These are phyloP conservation scores for Orgyia antiqua DNA, from an alignment of 2,888 invertebrate genomes.

Conservation along the genomic window DNA sequence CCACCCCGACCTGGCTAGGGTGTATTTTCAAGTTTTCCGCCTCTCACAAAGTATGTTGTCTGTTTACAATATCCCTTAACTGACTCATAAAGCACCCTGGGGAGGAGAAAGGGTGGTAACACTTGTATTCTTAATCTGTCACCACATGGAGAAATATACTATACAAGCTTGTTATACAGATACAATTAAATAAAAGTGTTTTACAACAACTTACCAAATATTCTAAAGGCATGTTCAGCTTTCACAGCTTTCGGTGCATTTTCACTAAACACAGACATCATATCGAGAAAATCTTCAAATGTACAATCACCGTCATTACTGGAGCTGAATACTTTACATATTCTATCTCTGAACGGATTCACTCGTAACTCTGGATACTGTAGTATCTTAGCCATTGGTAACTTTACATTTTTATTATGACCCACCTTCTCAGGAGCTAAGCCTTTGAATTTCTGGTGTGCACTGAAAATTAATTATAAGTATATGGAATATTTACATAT, in stretches of 20 bases:
- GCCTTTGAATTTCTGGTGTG: conserved; percentile 93
- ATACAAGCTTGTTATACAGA: too few relatives aligned
- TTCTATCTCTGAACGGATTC: conserved; percentile 94
- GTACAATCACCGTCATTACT: conserved; percentile 94
- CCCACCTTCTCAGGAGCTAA: conserved; percentile 94
- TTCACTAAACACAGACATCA: conserved; percentile 97
- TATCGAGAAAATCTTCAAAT: conserved; percentile 97
- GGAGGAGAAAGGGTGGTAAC: too few relatives aligned
- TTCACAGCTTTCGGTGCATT: conserved; percentile 94
- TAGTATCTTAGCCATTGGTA: conserved; percentile 90
- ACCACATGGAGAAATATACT: too few relatives aligned
- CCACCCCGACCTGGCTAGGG: too few relatives aligned
- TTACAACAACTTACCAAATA: conserved; percentile 93
- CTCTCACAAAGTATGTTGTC: too few relatives aligned
- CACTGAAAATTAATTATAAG: conserved; percentile 81
- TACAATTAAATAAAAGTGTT: too few relatives aligned
- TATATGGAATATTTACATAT: too few relatives aligned
- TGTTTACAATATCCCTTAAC: too few relatives aligned
- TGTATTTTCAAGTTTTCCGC: too few relatives aligned
- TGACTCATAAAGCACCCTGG: too few relatives aligned
- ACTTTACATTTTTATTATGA: conserved; percentile 90
- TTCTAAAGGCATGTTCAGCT: conserved; percentile 96
- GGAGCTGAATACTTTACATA: conserved; percentile 94
- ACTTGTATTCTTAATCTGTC: too few relatives aligned
- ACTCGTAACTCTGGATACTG: conserved; percentile 92